A percentile compares a stretch with the other conserved stretches of the same genome.
Conservation (phyloP, 2,888 invertebrate species). For the Nasonovia ribisnigri region DNA sequence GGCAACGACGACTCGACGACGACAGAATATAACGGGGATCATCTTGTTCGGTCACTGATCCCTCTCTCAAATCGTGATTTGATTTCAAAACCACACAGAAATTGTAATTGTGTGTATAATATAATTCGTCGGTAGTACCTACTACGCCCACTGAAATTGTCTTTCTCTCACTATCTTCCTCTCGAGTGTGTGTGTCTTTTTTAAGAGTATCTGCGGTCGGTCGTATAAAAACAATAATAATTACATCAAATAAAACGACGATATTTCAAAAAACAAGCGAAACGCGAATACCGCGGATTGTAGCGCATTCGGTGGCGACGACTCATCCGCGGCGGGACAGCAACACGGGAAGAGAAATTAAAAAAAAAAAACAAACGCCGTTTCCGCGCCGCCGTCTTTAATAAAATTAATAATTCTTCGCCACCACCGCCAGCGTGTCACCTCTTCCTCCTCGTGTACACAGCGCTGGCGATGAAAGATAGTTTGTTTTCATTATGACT, state of each 20-base stretch:
- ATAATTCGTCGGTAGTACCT: neutral
- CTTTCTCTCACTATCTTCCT: neutral
- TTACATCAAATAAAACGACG: neutral
- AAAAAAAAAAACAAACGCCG: neutral
- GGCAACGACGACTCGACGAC: neutral
- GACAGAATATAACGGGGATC: neutral
- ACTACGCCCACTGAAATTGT: neutral
- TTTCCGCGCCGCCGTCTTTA: neutral
- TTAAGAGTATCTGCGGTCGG: neutral
- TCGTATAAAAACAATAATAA: neutral
- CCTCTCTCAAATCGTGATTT: constrained; percentile 13
- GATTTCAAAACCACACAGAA: neutral
- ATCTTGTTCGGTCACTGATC: constrained; percentile 49
- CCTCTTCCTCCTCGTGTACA: neutral
- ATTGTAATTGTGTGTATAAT: neutral
- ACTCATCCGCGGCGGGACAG: neutral
- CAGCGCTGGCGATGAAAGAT: neutral
- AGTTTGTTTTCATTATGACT: constrained; percentile 14
- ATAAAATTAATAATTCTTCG: neutral
- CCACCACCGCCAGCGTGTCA: neutral
- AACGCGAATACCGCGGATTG: neutral
- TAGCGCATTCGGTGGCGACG: neutral
- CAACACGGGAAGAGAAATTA: neutral
- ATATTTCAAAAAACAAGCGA: neutral
- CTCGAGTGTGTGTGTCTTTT: neutral